These are phyloP conservation scores for Danio kyathit DNA, from an alignment of 2,797 vertebrate species.

Conservation along the genomic window DNA sequence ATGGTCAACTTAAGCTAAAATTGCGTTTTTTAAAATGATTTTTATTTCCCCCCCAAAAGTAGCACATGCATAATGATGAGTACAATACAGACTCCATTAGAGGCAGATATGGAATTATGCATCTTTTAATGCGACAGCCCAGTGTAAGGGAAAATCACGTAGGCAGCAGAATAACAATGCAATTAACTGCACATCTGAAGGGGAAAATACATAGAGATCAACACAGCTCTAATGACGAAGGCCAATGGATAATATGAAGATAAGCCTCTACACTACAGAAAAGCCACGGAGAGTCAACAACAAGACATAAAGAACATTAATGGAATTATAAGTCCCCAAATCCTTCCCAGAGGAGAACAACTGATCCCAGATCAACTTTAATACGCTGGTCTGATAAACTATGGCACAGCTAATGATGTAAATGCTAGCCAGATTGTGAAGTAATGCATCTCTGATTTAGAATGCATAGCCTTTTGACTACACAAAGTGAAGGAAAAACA, in stretches of 20 bases:
- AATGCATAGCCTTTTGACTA: neutral
- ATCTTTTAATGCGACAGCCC: conserved; percentile 25
- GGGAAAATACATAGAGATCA: conserved; percentile 41
- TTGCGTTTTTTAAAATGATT: neutral
- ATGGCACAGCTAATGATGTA: conserved; percentile 6
- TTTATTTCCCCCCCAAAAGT: neutral
- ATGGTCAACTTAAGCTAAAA: neutral
- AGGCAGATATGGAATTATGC: conserved; percentile 42
- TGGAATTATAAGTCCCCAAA: conserved; percentile 39
- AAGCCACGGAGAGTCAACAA: conserved; percentile 35
- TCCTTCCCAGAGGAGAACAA: conserved; percentile 22
- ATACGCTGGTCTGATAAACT: neutral
- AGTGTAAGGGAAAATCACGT: conserved; percentile 6
- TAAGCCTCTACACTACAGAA: conserved; percentile 29
- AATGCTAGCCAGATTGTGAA: neutral
- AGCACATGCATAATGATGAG: conserved; percentile 31
- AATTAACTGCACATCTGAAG: conserved; percentile 38
- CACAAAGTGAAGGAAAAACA: neutral
- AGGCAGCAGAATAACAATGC: conserved; percentile 31
- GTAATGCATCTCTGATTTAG: neutral
- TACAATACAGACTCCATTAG: conserved; percentile 13
- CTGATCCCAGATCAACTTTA: conserved; percentile 46
- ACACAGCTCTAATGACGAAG: conserved; percentile 31
- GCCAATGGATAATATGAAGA: conserved; percentile 35
- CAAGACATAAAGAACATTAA: conserved; percentile 31